Conservation (phyloP, 2,797 vertebrate genomes). For the Geotrypetes seraphini region DNA sequence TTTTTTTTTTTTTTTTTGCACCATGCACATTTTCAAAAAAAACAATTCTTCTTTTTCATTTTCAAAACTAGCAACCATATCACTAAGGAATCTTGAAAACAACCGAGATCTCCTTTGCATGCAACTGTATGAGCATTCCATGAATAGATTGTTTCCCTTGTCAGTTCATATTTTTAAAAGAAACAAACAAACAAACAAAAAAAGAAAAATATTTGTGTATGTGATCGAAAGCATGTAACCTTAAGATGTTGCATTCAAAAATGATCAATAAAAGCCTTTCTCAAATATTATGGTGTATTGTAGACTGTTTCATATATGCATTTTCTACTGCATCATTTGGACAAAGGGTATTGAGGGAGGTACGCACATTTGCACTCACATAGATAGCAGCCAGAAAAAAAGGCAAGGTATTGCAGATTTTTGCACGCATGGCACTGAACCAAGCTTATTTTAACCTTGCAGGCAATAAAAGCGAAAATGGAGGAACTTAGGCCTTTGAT, state of each 20-base stretch:
- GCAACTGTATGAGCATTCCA: constrained; percentile 84
- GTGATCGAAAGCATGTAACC: constrained; percentile 97
- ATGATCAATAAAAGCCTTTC: constrained; percentile 99
- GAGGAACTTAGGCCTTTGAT: constrained; percentile 98
- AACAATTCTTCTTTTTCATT: constrained; percentile 33
- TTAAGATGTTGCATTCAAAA: constrained; percentile 95
- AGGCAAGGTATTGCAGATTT: constrained; percentile 66
- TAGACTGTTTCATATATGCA: constrained; percentile 81
- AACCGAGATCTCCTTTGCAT: constrained; percentile 73
- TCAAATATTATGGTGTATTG: constrained; percentile 92
- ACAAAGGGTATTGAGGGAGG: constrained; percentile 28
- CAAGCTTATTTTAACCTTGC: constrained; percentile 95
- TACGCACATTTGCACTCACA: constrained; percentile 34
- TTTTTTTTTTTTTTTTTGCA: too few species aligned
- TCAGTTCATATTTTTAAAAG: too few species aligned
- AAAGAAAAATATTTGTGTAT: constrained; percentile 88
- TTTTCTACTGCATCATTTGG: constrained; percentile 41
- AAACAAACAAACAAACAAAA: too few species aligned
- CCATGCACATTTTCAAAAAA: constrained; percentile 67
- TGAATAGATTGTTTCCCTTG: constrained; percentile 82
- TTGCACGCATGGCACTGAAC: constrained; percentile 88
- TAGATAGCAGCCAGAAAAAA: constrained; percentile 49
- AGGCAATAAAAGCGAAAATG: constrained; percentile 99
- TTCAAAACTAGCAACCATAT: constrained; percentile 77
- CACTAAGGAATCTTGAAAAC: constrained; percentile 71